Conservation (phyloP, 2,113 vertebrate genomes). For the Heterotis niloticus region DNA sequence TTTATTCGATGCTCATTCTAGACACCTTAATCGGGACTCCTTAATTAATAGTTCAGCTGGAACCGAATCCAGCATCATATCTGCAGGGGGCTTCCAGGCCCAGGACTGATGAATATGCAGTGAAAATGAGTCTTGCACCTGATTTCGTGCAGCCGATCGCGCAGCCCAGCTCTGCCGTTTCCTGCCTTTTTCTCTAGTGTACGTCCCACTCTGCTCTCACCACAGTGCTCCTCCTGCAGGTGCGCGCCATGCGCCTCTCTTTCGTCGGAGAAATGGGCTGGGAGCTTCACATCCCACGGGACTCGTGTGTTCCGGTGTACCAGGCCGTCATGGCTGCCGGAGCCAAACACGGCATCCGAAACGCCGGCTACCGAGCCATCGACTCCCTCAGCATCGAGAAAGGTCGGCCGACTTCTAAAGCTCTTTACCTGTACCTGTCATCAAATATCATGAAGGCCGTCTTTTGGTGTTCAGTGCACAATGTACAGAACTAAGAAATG, state of each 20-base stretch:
- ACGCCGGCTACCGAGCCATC: constrained; percentile 91
- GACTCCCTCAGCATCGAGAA: constrained; percentile 97
- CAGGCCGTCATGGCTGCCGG: constrained; percentile 80
- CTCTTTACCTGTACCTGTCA: neutral
- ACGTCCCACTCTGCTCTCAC: neutral
- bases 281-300: constrained; percentile 85
- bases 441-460: neutral
- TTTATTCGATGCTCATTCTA: too few species aligned
- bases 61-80: too few species aligned
- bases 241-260: constrained; percentile 86
- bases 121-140: too few species aligned
- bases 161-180: neutral
- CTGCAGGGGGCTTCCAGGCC: too few species aligned
- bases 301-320: constrained; percentile 79
- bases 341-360: constrained; percentile 71
- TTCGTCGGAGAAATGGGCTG: constrained; percentile 95
- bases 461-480: neutral
- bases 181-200: too few species aligned
- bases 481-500: too few species aligned
- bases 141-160: too few species aligned
- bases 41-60: too few species aligned
- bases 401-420: constrained; percentile 59
- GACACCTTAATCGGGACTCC: too few species aligned
- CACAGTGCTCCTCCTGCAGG: constrained; percentile 52
- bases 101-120: too few species aligned